Evolutionary conservation across 2,113 vertebrate species (phyloP).

Genomic region (Orthonyx spaldingii): DNA sequence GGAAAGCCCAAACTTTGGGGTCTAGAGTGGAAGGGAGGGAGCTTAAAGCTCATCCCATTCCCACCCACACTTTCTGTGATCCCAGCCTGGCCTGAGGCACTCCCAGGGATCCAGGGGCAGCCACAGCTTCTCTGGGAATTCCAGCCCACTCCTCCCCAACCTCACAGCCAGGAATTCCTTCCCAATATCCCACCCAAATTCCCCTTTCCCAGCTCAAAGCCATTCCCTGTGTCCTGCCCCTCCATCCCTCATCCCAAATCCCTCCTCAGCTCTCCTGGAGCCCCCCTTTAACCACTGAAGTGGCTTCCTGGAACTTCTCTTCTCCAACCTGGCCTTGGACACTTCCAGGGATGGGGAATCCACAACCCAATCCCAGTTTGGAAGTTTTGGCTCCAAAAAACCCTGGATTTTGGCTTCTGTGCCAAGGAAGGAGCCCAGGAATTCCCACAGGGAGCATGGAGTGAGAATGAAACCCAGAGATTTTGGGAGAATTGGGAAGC

Average conservation of each 20-base stretch:
- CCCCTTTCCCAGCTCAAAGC: accelerated
- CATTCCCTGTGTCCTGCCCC: too few relatives aligned
- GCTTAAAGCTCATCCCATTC: not conserved
- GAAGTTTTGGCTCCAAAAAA: not conserved
- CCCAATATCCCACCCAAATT: not conserved
- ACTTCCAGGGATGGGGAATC: not conserved
- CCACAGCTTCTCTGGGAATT: not conserved
- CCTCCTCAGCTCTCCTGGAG: not conserved
- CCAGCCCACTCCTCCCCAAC: not conserved
- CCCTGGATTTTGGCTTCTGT: not conserved
- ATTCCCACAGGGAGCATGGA: not conserved
- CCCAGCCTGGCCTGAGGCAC: accelerated
- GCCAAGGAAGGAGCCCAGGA: not conserved
- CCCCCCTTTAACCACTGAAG: not conserved
- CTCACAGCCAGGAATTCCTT: not conserved
- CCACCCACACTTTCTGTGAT: accelerated
- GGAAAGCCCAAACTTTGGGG: too few relatives aligned
- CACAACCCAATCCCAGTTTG: not conserved
- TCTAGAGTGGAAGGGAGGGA: too few relatives aligned
- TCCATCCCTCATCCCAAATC: not conserved
- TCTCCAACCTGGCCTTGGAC: not conserved
- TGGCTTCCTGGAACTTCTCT: not conserved
- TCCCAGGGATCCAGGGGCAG: not conserved
- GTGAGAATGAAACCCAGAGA: not conserved
- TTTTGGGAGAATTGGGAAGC: not conserved